phyloP scores from a whole-genome alignment of 1,140 invertebrate species.

The Ooceraea biroi region DNA sequence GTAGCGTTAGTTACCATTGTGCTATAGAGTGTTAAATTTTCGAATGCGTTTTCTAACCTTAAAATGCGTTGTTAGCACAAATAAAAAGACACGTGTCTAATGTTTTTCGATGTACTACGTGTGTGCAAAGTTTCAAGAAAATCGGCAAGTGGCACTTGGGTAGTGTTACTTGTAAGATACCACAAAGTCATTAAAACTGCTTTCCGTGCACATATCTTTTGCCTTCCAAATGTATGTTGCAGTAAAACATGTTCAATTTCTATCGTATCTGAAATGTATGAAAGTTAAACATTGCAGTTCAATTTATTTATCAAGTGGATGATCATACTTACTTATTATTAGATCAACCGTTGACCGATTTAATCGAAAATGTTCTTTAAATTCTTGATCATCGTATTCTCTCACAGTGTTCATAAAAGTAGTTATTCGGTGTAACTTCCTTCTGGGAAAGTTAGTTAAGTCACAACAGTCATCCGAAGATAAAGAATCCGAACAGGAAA shows the following conservation, averaged over 20 bases:
- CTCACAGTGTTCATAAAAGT: background rate
- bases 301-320: constrained; percentile 12
- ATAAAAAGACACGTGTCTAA: no score
- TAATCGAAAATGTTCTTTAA: constrained; percentile 5
- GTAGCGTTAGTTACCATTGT: no score
- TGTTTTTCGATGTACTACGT: no score
- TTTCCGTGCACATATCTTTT: constrained; percentile 12
- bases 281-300: no score
- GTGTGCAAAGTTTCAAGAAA: no score
- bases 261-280: background rate
- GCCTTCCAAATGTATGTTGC: background rate
- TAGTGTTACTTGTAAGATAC: constrained; percentile 16
- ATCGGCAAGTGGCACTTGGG: no score
- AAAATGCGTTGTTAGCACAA: no score
- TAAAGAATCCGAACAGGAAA: background rate
- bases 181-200: background rate
- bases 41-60: no score
- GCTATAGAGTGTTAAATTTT: no score
- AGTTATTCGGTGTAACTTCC: background rate
- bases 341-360: constrained; percentile 6
- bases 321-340: constrained; percentile 10
- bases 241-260: constrained; percentile 5
- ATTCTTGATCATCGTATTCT: no score
- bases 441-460: background rate
- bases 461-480: background rate